phyloP scores from a whole-genome alignment of 2,797 vertebrate genomes.

The Antrozous pallidus region DNA sequence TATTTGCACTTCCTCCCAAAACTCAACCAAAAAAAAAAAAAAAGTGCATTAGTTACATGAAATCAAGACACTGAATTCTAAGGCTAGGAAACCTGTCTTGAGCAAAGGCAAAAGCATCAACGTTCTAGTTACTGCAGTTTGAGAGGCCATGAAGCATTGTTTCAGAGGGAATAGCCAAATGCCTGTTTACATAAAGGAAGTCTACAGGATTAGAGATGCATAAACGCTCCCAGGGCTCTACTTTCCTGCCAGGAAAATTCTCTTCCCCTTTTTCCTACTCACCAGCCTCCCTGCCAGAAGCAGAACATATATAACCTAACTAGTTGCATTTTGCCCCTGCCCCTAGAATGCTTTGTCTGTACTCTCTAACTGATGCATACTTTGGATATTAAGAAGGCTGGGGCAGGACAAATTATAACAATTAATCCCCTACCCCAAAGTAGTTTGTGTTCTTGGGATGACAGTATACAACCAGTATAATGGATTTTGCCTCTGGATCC shows the following conservation, averaged over 20 bases:
- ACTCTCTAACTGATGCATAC: not conserved
- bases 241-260: not conserved
- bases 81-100: not conserved
- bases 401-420: not conserved
- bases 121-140: not conserved
- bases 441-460: not conserved
- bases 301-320: not conserved
- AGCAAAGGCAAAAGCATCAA: not conserved
- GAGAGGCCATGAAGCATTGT: not conserved
- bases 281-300: not conserved
- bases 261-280: too few relatives aligned
- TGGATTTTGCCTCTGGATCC: not conserved
- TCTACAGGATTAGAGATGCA: not conserved
- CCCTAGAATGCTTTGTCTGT: not conserved
- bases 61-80: conserved; percentile 18
- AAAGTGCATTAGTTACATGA: not conserved
- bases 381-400: not conserved
- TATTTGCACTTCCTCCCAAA: not conserved
- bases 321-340: not conserved
- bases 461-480: not conserved
- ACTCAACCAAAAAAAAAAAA: not conserved
- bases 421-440: not conserved
- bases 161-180: not conserved
- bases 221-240: not conserved
- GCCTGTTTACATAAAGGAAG: not conserved